These are phyloP conservation scores for Menidia menidia DNA, from an alignment of 2,797 vertebrate genomes.

Conservation along the genomic window DNA sequence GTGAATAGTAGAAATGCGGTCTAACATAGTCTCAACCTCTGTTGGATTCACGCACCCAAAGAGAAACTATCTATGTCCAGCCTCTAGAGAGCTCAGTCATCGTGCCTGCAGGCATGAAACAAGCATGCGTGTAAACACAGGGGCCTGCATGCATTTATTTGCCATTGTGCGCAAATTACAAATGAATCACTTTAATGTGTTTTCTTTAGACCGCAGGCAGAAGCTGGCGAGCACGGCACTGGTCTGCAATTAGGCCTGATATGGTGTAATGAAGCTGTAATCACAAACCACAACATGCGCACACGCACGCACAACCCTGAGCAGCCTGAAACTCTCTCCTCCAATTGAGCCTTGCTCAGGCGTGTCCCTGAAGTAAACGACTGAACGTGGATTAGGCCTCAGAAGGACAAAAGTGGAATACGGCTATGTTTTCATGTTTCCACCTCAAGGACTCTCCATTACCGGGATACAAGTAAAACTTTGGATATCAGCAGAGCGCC, in stretches of 20 bases:
- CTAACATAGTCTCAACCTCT: no score
- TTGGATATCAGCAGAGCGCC: no score
- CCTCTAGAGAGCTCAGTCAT: background rate
- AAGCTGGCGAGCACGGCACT: constrained; percentile 33
- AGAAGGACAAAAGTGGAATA: background rate
- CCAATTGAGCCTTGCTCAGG: constrained; percentile 4
- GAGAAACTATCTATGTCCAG: background rate
- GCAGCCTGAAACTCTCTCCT: constrained; percentile 7
- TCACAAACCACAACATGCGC: constrained; percentile 52
- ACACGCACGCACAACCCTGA: constrained; percentile 49
- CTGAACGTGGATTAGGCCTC: background rate
- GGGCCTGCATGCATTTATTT: constrained; percentile 22
- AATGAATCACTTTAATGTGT: constrained; percentile 56
- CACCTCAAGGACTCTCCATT: no score
- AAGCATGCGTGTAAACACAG: constrained; percentile 22
- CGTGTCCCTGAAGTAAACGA: background rate
- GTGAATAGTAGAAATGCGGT: constrained; percentile 1
- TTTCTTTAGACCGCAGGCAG: constrained; percentile 54
- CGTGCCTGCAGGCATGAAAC: constrained; percentile 8
- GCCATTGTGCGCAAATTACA: constrained; percentile 33
- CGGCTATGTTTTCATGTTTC: no score
- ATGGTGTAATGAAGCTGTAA: constrained; percentile 52
- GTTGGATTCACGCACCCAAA: no score
- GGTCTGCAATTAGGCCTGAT: constrained; percentile 40
- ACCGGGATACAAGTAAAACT: background rate